Evolutionary conservation across 2,888 invertebrate genomes (phyloP), one percentile per base, ranked within the genome.

Genomic region (Syrphus vitripennis): DNA sequence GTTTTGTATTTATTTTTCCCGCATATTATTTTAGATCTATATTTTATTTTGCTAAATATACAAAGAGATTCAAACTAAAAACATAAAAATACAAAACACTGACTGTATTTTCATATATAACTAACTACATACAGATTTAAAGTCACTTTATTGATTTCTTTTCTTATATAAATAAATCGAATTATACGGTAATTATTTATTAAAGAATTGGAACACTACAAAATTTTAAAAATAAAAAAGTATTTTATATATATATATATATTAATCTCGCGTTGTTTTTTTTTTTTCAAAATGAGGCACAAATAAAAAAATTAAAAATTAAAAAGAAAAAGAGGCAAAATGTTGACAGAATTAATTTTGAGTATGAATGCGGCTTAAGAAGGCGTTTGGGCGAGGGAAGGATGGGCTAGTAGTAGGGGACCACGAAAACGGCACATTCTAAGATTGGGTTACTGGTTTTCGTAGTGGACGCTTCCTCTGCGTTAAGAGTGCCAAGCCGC

Each of bases 401-500:
- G 31, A 37, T 67, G 40, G 21, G 31, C 21, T 34, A 42, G 10
- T 34, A 42, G 10, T 48, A n/a, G 10, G 16, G 3, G 4, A 59
- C 34, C 10, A 7, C 12, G 4, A 29, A 53, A 26, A 26, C 3
- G 3, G 24, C 14, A 61, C 65, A 53, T 76, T 88, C 90, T 91
- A 92, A 79, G 93, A 89, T 71, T 93, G 91, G 80, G 94, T 94
- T 88, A 94, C 94, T 3, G 94, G 94, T 88, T 94, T 94, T 90
- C 95, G 92, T 45, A 93, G 90, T 31, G 94, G 94, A 90, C 96
- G 94, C 90, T 95, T 94, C 88, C 96, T 93, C 59, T 95, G 94
- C 3, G 96, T 95, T 61, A 96, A 93, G 37, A 96, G 93, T 45
- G 96, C 95, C 42, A 96, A 92, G 0, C 95, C 95, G 82, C 94